Percentiles rank a stretch among this genome's conserved stretches.
These are phyloP conservation scores for Trachelus tabidus DNA, from an alignment of 2,888 invertebrate genomes.

Conservation along the genomic window DNA sequence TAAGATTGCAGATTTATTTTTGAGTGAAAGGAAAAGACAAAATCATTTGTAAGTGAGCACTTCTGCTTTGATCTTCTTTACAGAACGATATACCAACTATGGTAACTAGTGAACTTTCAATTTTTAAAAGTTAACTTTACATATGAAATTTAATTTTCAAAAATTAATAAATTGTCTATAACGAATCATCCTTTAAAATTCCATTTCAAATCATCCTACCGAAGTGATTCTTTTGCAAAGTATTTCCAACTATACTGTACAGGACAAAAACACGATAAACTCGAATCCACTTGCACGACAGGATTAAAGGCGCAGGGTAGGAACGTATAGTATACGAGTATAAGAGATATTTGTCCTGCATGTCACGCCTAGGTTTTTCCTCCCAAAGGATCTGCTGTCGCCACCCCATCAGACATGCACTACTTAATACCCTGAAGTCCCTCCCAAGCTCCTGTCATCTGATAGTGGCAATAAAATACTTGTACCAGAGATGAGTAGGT, in stretches of 20 bases:
- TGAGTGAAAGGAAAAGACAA: neutral
- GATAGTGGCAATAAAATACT: neutral
- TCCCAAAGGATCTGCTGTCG: conserved; percentile 10
- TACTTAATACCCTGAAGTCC: conserved; percentile 9
- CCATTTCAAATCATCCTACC: neutral
- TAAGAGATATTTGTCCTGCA: neutral
- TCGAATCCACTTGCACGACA: neutral
- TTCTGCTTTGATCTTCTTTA: no score
- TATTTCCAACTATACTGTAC: neutral
- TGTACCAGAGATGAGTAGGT: neutral
- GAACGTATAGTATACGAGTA: neutral
- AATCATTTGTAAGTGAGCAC: neutral
- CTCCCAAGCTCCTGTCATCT: neutral
- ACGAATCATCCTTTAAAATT: neutral
- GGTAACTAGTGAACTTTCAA: no score
- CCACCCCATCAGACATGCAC: conserved; percentile 9
- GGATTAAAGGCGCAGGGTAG: conserved; percentile 9
- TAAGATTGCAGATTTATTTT: neutral
- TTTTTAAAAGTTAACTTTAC: neutral
- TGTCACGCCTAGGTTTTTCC: conserved; percentile 17
- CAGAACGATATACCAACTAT: no score
- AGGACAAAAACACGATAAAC: neutral
- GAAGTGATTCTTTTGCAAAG: neutral
- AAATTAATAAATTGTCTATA: neutral
- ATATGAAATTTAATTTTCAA: neutral